A percentile compares a stretch with the other conserved stretches of the same genome.
phyloP scores from a whole-genome alignment of 2,113 vertebrate genomes.

The Triplophysa siluroides region DNA sequence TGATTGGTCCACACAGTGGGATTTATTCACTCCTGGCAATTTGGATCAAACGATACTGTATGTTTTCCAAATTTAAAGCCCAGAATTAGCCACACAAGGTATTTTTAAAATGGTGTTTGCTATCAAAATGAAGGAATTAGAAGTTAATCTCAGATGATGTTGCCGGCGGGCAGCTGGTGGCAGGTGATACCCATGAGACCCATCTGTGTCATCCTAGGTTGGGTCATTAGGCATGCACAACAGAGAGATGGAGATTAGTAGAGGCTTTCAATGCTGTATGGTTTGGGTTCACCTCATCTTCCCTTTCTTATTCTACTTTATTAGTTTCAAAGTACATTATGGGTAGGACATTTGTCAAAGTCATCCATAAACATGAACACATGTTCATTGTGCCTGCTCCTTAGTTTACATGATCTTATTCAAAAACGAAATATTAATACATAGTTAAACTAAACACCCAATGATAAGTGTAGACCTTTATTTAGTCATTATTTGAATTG shows the following conservation, averaged over 20 bases:
- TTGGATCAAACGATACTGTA: not conserved
- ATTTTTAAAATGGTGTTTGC: conserved; percentile 2
- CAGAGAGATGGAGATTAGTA: conserved; percentile 18
- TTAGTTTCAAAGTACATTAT: too few species aligned
- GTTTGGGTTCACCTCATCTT: conserved; percentile 19
- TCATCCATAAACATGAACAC: too few species aligned
- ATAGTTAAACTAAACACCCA: not conserved
- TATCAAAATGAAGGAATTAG: not conserved
- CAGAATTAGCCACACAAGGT: not conserved
- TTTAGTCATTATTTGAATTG: not conserved
- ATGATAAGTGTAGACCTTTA: not conserved
- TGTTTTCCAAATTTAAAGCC: not conserved
- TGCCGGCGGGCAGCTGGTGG: conserved; percentile 5
- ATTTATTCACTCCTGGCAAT: not conserved
- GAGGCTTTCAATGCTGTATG: conserved; percentile 33
- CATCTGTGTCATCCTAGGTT: conserved; percentile 27
- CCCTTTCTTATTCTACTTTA: not conserved
- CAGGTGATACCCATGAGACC: conserved; percentile 23
- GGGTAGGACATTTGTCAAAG: too few species aligned
- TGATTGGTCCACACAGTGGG: not conserved
- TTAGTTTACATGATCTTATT: conserved; percentile 1
- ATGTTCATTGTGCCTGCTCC: not conserved
- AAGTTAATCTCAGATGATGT: not conserved
- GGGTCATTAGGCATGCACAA: conserved; percentile 25
- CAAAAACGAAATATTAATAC: conserved; percentile 9